Evolutionary conservation across 2,797 vertebrate genomes (phyloP), one percentile per base, ranked within the genome.

Genomic region (Phalloptychus januarius): DNA sequence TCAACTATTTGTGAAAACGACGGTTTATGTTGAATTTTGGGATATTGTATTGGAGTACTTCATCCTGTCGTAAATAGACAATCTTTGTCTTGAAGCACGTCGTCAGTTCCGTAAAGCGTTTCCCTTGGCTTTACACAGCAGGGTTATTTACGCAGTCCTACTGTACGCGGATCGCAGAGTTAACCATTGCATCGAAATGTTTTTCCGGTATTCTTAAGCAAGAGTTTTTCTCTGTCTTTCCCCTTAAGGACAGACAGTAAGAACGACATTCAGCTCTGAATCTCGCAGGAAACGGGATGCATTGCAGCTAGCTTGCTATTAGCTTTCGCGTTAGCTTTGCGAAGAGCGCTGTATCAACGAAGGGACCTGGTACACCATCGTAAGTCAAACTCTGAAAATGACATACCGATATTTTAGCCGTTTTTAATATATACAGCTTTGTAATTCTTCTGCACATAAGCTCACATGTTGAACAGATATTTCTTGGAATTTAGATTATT

Each of bases 81-180:
- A 0, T 88, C 90, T 91, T 83, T 45, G 75, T 0, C 1, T 31
- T 4, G 16, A 33, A 61, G 79, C 33, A 77, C 72, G 88, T 85
- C 93, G 95, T 95, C 93, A 95, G 69, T 93, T 93, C 94, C 94
- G 95, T 88, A 76, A 87, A 81, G 65, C 89, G 85, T 86, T 90
- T 48, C 50, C 87, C 77, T 50, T 56, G 84, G 79, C 77, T 87
- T 87, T 81, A 76, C 76, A 77, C 74, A 11, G 81, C 78, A 38
- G 44, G 87, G 84, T 88, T 92, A 83, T 89, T 86, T 87, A 90
- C 86, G 75, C 80, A 76, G 79, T 76, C 75, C 40, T 75, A 56
- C 48, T 54, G 71, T 45, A 71, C 15, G 28, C 67, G 40, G 5
- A 25, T 42, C 40, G 5, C 2, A 23, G 0, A 78, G 33, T 46